Base-by-base conservation (phyloP, 1,140 invertebrate species). In the Drosophila bocqueti region DNA sequence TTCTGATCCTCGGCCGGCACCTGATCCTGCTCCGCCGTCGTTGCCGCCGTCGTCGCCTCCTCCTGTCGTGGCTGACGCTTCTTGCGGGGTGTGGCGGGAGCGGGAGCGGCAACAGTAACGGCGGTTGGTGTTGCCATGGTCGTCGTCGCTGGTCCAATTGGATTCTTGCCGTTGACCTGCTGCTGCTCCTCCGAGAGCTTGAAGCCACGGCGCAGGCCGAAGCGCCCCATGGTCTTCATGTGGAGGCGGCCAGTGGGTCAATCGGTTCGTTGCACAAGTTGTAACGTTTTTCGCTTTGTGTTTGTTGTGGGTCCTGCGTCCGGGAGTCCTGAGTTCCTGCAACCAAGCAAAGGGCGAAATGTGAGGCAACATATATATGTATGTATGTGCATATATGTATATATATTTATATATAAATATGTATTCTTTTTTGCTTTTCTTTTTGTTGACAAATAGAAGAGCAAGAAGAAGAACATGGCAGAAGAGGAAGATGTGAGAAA, bases 221-320 rank as follows among this genome's bases (percentile, higher is more conserved):
- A 92, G 66, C 91, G 91, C 73, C 91, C 92, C 91, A 92, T 92
- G 43, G 84, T 92, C 83, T 76, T 86, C 74, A 86, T 89, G 54
- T 69, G 66, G 65, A 78, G 60, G 75, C 71, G 58, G 75, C 71
- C 66, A 77, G 36, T 60, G 18, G 31, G 50, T 71, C 60, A 60
- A 64, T 47, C 50, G 52, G 54, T 83, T 74, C 67, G 76, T 81
- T 83, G 60, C 60, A 45, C 46, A 76, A 66, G 60, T 58, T 58
- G 24, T 49, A 18, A 11, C n/a, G 26, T 24, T 26, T 49, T 46
- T 13, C 3, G 46, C 7, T 43, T 26, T 49, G 15, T 49, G 7
- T 49, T 49, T 21, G 21, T 21, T 21, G 21, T 26, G 15, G 8
- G 50, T 36, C 2, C 29, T 18, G 26, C 9, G 7, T 21, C 8